These are phyloP conservation scores for Cyclargus thomasi DNA, from an alignment of 1,140 invertebrate species.

Conservation along the genomic window DNA sequence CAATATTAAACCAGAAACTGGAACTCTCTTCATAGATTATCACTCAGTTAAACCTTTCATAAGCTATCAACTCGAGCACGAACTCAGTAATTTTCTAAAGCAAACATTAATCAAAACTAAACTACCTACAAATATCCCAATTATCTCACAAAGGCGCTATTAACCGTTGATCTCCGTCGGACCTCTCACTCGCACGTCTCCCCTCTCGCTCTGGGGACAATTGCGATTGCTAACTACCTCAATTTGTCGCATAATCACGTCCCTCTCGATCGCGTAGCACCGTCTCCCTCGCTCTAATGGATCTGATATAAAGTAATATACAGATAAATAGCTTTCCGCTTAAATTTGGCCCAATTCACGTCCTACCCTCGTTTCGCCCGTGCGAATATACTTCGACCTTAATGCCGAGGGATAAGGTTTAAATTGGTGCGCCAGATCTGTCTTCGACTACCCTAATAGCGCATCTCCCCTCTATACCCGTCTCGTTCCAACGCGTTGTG, in stretches of 20 bases:
- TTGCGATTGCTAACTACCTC: slow-evolving; percentile 58
- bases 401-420: not conserved
- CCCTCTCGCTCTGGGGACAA: slow-evolving; percentile 38
- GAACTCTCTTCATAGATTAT: slow-evolving; percentile 9
- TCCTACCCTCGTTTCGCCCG: slow-evolving; percentile 17
- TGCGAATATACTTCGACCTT: not conserved
- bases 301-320: slow-evolving; percentile 72
- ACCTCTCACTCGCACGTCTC: slow-evolving; percentile 23
- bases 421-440: not conserved
- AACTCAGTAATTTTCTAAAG: slow-evolving; percentile 32
- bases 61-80: slow-evolving; percentile 6
- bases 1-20: not conserved
- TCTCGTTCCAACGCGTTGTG: slow-evolving; percentile 35
- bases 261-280: slow-evolving; percentile 35
- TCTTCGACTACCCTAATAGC: slow-evolving; percentile 52
- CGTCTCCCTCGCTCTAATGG: slow-evolving; percentile 56
- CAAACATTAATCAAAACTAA: slow-evolving; percentile 46
- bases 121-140: slow-evolving; percentile 39
- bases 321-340: slow-evolving; percentile 70
- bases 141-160: slow-evolving; percentile 46
- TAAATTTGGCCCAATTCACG: slow-evolving; percentile 68
- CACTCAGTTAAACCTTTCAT: slow-evolving; percentile 17
- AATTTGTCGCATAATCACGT: slow-evolving; percentile 55
- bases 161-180: slow-evolving; percentile 29
- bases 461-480: slow-evolving; percentile 47